phyloP scores from a whole-genome alignment of 2,888 invertebrate genomes.

The Drosophila birchii region DNA sequence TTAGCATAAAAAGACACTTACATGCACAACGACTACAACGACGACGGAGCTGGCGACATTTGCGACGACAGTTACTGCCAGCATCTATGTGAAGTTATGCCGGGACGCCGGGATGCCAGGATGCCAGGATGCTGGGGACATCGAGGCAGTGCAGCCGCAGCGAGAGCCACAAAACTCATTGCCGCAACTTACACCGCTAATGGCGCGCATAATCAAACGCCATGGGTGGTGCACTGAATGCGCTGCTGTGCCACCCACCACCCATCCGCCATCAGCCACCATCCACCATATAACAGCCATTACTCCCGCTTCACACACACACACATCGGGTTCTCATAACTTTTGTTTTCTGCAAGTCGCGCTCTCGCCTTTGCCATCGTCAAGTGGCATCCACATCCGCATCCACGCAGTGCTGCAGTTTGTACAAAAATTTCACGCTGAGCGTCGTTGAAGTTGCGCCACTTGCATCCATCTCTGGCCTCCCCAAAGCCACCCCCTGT shows the following conservation, averaged over 20 bases:
- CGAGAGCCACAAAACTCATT: constrained; percentile 77
- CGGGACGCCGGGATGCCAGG: constrained; percentile 10
- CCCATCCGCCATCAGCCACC: constrained; percentile 17
- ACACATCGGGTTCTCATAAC: constrained; percentile 64
- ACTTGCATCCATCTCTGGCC: constrained; percentile 48
- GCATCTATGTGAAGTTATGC: constrained; percentile 76
- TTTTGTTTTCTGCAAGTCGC: constrained; percentile 72
- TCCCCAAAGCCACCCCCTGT: constrained; percentile 9
- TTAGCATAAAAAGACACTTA: constrained; percentile 79
- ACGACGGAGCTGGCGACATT: constrained; percentile 69
- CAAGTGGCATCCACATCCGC: constrained; percentile 48
- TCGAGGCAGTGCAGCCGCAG: constrained; percentile 37
- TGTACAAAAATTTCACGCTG: constrained; percentile 76
- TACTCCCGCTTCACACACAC: constrained; percentile 15
- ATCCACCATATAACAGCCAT: neutral
- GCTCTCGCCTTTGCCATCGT: constrained; percentile 46
- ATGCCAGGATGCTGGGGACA: constrained; percentile 31
- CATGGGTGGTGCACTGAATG: constrained; percentile 72
- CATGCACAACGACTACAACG: constrained; percentile 54
- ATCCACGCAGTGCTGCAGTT: constrained; percentile 49
- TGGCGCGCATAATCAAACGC: constrained; percentile 82
- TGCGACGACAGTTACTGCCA: constrained; percentile 80
- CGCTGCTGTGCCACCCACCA: constrained; percentile 34
- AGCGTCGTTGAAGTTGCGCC: constrained; percentile 61
- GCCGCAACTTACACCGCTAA: constrained; percentile 81